phyloP scores from a whole-genome alignment of 2,113 vertebrate species.

The Leptocoma aspasia region DNA sequence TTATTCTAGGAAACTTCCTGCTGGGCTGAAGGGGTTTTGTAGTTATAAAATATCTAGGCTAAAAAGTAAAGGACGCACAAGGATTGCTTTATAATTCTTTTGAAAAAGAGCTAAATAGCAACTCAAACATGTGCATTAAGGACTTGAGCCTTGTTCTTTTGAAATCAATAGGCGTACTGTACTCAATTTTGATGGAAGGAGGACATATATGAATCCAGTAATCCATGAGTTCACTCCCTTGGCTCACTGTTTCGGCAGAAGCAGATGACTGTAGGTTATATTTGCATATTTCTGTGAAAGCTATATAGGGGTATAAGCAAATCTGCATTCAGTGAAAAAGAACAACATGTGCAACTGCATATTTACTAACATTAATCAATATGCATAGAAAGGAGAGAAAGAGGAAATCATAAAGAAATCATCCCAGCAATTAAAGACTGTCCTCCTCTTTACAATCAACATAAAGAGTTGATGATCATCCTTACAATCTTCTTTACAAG shows the following conservation, averaged over 20 bases:
- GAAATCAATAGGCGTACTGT: not conserved
- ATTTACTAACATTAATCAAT: slow-evolving; percentile 58
- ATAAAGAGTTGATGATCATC: not conserved
- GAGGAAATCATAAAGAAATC: slow-evolving; percentile 47
- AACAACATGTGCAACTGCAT: slow-evolving; percentile 2
- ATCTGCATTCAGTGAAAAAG: slow-evolving; percentile 17
- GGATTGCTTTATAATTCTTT: slow-evolving; percentile 3
- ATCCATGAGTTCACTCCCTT: slow-evolving; percentile 4
- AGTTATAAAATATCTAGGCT: not conserved
- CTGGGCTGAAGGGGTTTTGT: not conserved
- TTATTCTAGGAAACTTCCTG: slow-evolving; percentile 7
- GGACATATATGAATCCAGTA: slow-evolving; percentile 1
- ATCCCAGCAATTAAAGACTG: slow-evolving; percentile 48
- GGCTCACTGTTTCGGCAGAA: slow-evolving; percentile 4
- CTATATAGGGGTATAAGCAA: not conserved
- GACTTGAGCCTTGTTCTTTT: not conserved
- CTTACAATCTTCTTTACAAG: slow-evolving; percentile 49
- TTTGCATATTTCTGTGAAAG: slow-evolving; percentile 48
- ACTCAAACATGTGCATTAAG: slow-evolving; percentile 16
- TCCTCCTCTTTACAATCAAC: not conserved
- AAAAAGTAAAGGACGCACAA: slow-evolving; percentile 3
- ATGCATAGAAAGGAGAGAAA: slow-evolving; percentile 64
- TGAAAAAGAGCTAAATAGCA: slow-evolving; percentile 11
- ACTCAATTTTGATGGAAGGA: not conserved
- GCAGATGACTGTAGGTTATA: slow-evolving; percentile 7